Conservation (phyloP, 2,113 vertebrate genomes). For the Microcebus ravelobensis region DNA sequence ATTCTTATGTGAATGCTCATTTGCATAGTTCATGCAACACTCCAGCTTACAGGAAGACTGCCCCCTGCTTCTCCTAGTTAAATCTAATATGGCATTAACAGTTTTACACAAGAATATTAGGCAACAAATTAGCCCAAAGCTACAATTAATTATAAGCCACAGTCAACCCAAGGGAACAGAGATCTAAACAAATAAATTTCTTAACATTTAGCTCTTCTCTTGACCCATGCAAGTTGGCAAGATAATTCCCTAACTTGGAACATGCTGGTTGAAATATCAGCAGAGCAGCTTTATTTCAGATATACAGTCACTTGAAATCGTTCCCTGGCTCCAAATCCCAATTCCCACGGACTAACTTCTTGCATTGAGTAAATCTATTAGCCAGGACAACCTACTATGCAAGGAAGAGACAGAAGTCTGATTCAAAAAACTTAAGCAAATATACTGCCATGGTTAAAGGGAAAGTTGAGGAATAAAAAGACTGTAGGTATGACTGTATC, state of each 20-base stretch:
- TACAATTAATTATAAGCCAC: slow-evolving; percentile 54
- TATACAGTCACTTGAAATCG: not conserved
- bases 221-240: slow-evolving; percentile 36
- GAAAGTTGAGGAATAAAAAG: not conserved
- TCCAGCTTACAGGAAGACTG: not conserved
- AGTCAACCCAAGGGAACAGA: slow-evolving; percentile 30
- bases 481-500: not conserved
- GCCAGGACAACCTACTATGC: not conserved
- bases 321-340: not conserved
- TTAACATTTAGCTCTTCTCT: slow-evolving; percentile 16
- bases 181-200: slow-evolving; percentile 57
- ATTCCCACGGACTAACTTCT: not conserved
- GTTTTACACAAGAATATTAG: slow-evolving; percentile 45
- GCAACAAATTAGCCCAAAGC: slow-evolving; percentile 66
- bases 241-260: not conserved
- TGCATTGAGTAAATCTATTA: not conserved
- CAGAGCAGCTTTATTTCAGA: not conserved
- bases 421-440: not conserved
- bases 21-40: not conserved
- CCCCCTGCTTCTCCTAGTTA: not conserved
- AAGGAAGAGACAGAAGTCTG: not conserved
- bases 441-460: not conserved
- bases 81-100: slow-evolving; percentile 45
- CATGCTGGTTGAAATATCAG: slow-evolving; percentile 2
- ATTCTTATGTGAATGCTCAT: slow-evolving; percentile 37